Percentiles rank a stretch among this genome's conserved stretches.
phyloP scores from a whole-genome alignment of 1,140 invertebrate genomes.

The Galleria mellonella region DNA sequence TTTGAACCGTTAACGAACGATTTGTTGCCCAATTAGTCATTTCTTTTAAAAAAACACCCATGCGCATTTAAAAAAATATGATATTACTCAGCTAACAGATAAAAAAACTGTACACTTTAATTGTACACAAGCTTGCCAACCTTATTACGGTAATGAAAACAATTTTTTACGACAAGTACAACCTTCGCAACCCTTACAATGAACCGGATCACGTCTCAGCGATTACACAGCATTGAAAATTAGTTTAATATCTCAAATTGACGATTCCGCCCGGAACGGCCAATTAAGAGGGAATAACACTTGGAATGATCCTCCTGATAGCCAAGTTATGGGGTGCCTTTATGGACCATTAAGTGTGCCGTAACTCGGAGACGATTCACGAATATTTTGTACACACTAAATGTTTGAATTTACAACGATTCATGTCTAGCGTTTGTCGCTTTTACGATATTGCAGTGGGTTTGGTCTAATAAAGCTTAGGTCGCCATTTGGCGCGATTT shows the following conservation, averaged over 20 bases:
- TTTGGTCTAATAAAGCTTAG: conserved; percentile 2
- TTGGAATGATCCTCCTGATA: conserved; percentile 54
- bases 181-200: conserved; percentile 9
- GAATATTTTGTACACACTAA: conserved; percentile 39
- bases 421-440: conserved; percentile 2
- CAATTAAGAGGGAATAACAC: conserved; percentile 69
- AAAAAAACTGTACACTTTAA: too few species aligned
- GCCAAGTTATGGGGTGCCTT: conserved; percentile 65
- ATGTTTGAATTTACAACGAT: conserved; percentile 14
- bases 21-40: background rate
- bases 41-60: too few species aligned
- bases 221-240: conserved; percentile 68
- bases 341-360: conserved; percentile 56
- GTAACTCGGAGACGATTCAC: conserved; percentile 29
- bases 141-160: background rate
- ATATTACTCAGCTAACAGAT: too few species aligned
- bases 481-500: conserved; percentile 1
- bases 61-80: too few species aligned
- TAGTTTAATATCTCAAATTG: conserved; percentile 71
- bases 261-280: conserved; percentile 56
- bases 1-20: background rate
- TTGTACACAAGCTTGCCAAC: too few species aligned
- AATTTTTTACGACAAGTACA: background rate
- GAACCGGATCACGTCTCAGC: conserved; percentile 30
- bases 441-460: conserved; percentile 1